A percentile compares a stretch with the other conserved stretches of the same genome.
Evolutionary conservation across 2,888 invertebrate genomes (phyloP).

Genomic region (Synanthedon andrenaeformis): DNA sequence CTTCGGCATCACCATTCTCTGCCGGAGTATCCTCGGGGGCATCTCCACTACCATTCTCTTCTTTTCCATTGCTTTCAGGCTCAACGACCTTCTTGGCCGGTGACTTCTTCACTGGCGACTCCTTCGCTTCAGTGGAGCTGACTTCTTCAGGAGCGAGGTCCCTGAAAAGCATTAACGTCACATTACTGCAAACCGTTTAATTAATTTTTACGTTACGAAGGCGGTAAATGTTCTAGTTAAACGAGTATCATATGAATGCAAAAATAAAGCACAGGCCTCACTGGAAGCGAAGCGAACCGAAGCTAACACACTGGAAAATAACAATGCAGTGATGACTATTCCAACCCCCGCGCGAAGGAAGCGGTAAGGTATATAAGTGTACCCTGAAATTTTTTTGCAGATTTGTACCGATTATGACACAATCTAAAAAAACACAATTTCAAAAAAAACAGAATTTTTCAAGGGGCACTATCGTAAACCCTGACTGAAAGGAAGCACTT

Average conservation of each 20-base stretch:
- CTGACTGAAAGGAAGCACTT: no score
- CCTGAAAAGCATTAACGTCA: slow-evolving; percentile 29
- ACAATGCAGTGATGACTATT: no score
- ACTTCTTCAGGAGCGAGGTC: slow-evolving; percentile 60
- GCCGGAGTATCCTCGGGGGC: slow-evolving; percentile 43
- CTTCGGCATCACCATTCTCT: slow-evolving; percentile 55
- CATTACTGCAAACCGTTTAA: neutral
- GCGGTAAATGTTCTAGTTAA: neutral
- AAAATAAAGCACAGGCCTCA: neutral
- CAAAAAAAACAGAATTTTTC: no score
- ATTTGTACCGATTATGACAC: no score
- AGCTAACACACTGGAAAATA: no score
- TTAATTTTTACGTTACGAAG: neutral
- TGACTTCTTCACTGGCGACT: slow-evolving; percentile 64
- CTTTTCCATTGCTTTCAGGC: slow-evolving; percentile 61
- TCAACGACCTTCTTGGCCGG: slow-evolving; percentile 63
- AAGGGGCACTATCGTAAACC: no score
- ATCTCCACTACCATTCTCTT: slow-evolving; percentile 53
- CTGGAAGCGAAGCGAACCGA: no score
- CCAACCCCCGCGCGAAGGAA: no score
- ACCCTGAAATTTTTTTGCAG: no score
- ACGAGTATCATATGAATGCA: neutral
- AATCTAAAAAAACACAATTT: no score
- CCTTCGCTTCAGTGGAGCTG: slow-evolving; percentile 57
- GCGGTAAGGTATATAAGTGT: no score